These are phyloP conservation scores for Stratiolaelaps scimitus DNA, from an alignment of 1,140 invertebrate species.

Conservation along the genomic window DNA sequence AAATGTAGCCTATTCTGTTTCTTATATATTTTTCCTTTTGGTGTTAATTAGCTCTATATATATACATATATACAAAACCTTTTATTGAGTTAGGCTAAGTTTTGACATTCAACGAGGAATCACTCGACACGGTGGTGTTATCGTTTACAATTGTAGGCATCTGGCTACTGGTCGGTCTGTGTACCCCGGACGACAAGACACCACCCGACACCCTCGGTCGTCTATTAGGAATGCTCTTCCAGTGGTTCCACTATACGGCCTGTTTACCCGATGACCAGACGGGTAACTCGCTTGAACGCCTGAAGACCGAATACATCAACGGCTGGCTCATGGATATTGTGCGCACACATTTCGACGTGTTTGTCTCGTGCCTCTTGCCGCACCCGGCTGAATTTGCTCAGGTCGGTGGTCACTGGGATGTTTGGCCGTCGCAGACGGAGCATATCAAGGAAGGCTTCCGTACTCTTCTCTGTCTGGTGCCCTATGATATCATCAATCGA, in stretches of 20 bases:
- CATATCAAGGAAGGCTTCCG: conserved; percentile 87
- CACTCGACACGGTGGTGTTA: no score
- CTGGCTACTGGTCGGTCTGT: conserved; percentile 87
- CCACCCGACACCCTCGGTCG: conserved; percentile 74
- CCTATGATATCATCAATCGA: conserved; percentile 89
- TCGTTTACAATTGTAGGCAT: conserved; percentile 43
- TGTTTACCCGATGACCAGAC: conserved; percentile 83
- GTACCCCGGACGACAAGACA: conserved; percentile 64
- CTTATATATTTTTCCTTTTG: no score
- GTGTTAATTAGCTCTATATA: no score
- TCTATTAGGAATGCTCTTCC: conserved; percentile 86
- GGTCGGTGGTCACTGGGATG: conserved; percentile 50
- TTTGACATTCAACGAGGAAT: no score
- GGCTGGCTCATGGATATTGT: conserved; percentile 75
- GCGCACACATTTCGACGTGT: conserved; percentile 69
- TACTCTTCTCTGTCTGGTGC: conserved; percentile 82
- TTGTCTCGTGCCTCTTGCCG: conserved; percentile 70
- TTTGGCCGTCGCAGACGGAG: conserved; percentile 58
- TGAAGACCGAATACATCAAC: conserved; percentile 86
- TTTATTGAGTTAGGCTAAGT: no score
- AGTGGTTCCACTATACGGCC: conserved; percentile 97
- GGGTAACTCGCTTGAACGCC: conserved; percentile 69
- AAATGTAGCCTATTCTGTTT: no score
- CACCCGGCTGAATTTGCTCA: conserved; percentile 76
- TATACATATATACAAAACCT: not conserved